Base-by-base conservation (phyloP, 1,140 invertebrate genomes). In the Heliothis subflexa region DNA sequence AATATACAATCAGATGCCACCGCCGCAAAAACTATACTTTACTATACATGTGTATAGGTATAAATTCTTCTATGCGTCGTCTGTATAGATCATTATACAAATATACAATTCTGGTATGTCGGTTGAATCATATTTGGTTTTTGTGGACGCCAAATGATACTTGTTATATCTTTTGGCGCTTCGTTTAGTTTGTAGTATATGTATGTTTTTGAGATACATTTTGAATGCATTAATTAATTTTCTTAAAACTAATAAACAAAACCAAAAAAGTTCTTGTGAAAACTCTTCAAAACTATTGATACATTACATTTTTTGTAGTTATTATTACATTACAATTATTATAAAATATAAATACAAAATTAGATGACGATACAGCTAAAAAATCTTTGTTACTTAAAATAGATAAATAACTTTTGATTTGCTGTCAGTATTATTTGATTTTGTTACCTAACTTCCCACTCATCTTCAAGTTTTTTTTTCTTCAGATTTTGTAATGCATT, bases 71-170 rank as follows among this genome's bases (percentile, higher is more conserved):
- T 81, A 81, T 74, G 28, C 28, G 55, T 64, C 70, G 61, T 47
- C 52, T 81, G 70, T 82, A 66, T 83, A 79, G 55, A 70, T 71
- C 74, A 79, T 80, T 85, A 83, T 80, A 77, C 80, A 78, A 79
- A 81, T 84, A 83, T 80, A 77, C 80, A 78, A 79, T 82, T 84
- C 83, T 84, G 84, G 76, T 88, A 86, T 87, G 86, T 83, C 83
- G 72, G 55, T 59, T 73, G 62, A 73, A 80, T 87, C 80, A 85
- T 85, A 87, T 84, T 83, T 83, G 70, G 75, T 47, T 88, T 87
- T 88, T 86, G 80, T 70, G 14, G 18, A 74, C 70, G 70, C 78
- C 79, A 79, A 78, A 82, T 68, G 59, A 64, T 62, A 33, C 64
- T 86, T 79, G 81, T 81, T 82, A 77, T 77, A 77, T 84, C 75